These are phyloP conservation scores for Copsychus sechellarum DNA, from an alignment of 2,113 vertebrate species.

Conservation along the genomic window DNA sequence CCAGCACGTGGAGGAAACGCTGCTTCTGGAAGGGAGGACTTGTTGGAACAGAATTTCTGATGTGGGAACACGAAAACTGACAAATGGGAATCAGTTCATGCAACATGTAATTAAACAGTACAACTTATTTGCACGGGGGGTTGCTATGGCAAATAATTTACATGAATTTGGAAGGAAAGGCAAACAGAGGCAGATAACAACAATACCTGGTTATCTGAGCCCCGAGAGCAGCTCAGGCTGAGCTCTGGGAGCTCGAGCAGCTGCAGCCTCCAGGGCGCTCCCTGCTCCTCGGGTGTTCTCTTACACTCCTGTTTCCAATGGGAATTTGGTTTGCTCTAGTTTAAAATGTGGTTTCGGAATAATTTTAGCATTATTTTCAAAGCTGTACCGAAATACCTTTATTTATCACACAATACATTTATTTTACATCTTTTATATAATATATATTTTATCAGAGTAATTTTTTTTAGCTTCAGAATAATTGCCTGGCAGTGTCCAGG, in stretches of 20 bases:
- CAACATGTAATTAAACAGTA: not conserved
- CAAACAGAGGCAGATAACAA: not conserved
- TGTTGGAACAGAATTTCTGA: not conserved
- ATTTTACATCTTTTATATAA: not conserved
- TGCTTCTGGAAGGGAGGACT: not conserved
- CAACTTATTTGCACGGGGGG: not conserved
- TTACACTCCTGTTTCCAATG: rapidly evolving
- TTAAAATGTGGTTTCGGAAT: not conserved
- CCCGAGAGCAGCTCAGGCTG: not conserved
- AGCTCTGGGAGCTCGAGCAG: rapidly evolving
- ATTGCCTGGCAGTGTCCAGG: not conserved
- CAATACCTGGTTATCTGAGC: not conserved
- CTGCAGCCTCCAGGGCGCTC: not conserved
- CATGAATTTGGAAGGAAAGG: not conserved
- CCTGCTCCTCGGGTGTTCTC: not conserved
- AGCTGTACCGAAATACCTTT: not conserved
- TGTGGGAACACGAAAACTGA: not conserved
- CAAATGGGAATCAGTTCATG: not conserved
- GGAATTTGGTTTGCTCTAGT: rapidly evolving
- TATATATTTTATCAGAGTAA: not conserved
- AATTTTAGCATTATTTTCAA: not conserved
- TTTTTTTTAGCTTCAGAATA: not conserved
- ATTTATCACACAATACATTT: not conserved
- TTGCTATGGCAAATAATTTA: not conserved
- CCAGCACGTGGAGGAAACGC: rapidly evolving